These are phyloP conservation scores for Lasioglossum lativentre DNA, from an alignment of 2,888 invertebrate species.

Conservation along the genomic window DNA sequence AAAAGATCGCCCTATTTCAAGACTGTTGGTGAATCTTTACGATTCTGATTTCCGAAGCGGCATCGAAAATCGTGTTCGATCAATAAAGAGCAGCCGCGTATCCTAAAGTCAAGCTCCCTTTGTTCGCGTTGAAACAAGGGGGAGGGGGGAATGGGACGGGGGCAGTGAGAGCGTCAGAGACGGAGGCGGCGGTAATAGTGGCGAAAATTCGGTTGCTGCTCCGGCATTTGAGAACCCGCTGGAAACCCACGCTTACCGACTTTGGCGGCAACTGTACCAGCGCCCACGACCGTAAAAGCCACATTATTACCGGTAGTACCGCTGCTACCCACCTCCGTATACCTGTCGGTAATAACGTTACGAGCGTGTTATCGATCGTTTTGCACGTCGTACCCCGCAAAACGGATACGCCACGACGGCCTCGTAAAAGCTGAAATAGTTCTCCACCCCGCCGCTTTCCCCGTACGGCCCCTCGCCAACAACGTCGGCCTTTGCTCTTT, in stretches of 20 bases:
- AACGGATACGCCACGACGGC: slow-evolving; percentile 76
- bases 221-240: slow-evolving; percentile 59
- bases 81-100: slow-evolving; percentile 26
- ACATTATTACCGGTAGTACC: slow-evolving; percentile 79
- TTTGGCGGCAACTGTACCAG: slow-evolving; percentile 72
- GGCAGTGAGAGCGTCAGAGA: background rate
- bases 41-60: background rate
- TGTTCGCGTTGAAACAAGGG: slow-evolving; percentile 14
- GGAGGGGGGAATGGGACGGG: too few relatives aligned
- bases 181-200: slow-evolving; percentile 51
- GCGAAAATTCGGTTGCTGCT: slow-evolving; percentile 59
- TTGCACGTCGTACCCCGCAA: slow-evolving; percentile 77
- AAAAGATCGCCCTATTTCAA: background rate
- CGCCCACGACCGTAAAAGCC: slow-evolving; percentile 74
- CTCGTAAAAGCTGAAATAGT: slow-evolving; percentile 73
- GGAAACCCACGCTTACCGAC: slow-evolving; percentile 70
- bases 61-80: slow-evolving; percentile 24
- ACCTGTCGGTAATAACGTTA: slow-evolving; percentile 80
- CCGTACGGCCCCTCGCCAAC: background rate
- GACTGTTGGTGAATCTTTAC: background rate
- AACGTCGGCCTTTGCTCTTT: background rate
- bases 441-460: slow-evolving; percentile 45
- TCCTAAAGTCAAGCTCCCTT: slow-evolving; percentile 7
- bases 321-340: slow-evolving; percentile 72
- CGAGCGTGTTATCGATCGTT: slow-evolving; percentile 80